Conservation (phyloP, 2,888 invertebrate species). For the Sicus ferrugineus region DNA sequence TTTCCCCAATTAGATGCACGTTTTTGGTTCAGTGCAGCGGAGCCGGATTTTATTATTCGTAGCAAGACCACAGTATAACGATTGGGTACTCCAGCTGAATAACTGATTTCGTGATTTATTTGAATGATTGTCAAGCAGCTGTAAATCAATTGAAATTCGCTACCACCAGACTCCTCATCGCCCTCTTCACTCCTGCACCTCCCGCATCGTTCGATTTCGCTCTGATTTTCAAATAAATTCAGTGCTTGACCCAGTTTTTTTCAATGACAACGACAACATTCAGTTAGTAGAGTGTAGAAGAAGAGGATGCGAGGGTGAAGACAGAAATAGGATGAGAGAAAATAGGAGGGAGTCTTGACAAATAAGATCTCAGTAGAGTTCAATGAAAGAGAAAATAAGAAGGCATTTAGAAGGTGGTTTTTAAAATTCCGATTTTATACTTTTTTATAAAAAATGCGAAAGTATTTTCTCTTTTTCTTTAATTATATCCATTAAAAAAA, state of each 20-base stretch:
- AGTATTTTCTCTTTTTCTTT: too few relatives aligned
- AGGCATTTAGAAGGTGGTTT: not conserved
- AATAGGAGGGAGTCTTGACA: not conserved
- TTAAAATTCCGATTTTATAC: too few relatives aligned
- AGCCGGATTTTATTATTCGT: too few relatives aligned
- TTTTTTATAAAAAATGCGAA: too few relatives aligned
- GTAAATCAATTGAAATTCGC: conserved; percentile 30
- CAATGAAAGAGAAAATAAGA: not conserved
- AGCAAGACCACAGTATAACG: conserved; percentile 19
- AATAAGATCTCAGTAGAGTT: not conserved
- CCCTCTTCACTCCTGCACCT: not conserved
- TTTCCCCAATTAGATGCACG: too few relatives aligned
- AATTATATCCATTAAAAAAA: too few relatives aligned
- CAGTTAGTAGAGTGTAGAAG: too few relatives aligned
- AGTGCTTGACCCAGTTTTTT: conserved; percentile 7
- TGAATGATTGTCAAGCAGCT: conserved; percentile 36
- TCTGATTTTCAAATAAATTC: not conserved
- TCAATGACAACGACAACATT: not conserved
- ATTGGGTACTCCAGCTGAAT: conserved; percentile 24
- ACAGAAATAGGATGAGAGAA: not conserved
- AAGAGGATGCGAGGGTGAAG: not conserved
- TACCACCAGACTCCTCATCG: not conserved
- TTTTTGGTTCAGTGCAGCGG: too few relatives aligned
- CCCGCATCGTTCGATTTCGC: not conserved
- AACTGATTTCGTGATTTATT: conserved; percentile 37